A percentile compares a stretch with the other conserved stretches of the same genome.
Conservation (phyloP, 2,113 vertebrate species). For the Strix aluco region DNA sequence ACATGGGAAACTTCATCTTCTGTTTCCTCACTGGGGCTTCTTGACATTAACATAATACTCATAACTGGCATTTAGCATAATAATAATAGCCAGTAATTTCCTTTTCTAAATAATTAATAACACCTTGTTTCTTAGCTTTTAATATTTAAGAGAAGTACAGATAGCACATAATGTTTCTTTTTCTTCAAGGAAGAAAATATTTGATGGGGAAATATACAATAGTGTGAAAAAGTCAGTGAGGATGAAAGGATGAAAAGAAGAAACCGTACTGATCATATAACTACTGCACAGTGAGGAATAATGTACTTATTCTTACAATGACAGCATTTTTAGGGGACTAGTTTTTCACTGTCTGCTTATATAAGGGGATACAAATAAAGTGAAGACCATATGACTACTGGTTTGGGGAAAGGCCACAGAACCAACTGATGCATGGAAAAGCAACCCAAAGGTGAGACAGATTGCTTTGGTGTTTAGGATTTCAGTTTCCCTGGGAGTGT, state of each 20-base stretch:
- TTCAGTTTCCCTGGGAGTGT: neutral
- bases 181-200: neutral
- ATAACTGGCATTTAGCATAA: constrained; percentile 10
- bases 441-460: neutral
- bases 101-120: constrained; percentile 51
- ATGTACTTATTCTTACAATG: neutral
- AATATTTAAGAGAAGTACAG: constrained; percentile 33
- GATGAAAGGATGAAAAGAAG: neutral
- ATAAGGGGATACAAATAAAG: neutral
- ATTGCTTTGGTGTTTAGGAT: neutral
- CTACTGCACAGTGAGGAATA: neutral
- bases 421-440: neutral
- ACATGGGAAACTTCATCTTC: neutral
- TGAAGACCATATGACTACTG: neutral
- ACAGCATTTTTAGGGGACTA: neutral
- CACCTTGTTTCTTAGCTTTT: constrained; percentile 3
- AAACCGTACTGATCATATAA: neutral
- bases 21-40: neutral
- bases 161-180: neutral
- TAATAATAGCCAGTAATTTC: constrained; percentile 33
- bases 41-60: neutral
- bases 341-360: neutral
- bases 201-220: neutral
- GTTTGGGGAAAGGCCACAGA: neutral
- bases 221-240: neutral